Evolutionary conservation across 2,797 vertebrate species (phyloP), one percentile per base, ranked within the genome.

Genomic region (Hemibagrus guttatus): DNA sequence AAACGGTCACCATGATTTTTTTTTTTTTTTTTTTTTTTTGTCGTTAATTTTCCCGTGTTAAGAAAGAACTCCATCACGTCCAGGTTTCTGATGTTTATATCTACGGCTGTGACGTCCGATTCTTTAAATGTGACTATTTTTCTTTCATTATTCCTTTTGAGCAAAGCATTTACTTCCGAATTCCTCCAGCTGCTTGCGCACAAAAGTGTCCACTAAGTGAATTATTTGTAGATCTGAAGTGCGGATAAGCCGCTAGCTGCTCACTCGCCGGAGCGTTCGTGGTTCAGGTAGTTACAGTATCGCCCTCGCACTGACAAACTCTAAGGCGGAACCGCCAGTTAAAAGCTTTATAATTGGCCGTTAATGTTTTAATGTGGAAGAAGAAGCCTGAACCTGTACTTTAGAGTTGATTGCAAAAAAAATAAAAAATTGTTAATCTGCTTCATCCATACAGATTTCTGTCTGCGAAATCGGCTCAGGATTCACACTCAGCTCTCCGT

Each of bases 311-410:
- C 0, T 86, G 54, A 75, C 72, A 72, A 84, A 82, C 75, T 86
- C 75, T 81, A 68, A 3, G 31, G 72, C 81, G 59, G 75, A 52
- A 85, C 66, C 35, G 69, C 75, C 75, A 80, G 85, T 86, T 85
- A 66, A 58, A 81, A 80, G 88, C 80, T 86, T 84, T 85, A 83
- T 89, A 89, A 90, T 89, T 84, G 83, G 68, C 66, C n/a, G 46
- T 78, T 88, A 83, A 88, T 86, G 76, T 86, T 80, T 88, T 87
- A 89, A 89, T 83, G 83, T 28, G 61, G 16, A 31, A 76, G 85
- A 83, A 84, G 84, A 83, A 52, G 76, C 58, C 80, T 56, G 49
- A 83, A 56, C 64, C 39, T 46, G 56, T 85, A 69, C 63, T 79
- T 85, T 72, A 85, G 42, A 61, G 75, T 83, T 14, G 82, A 68